These are phyloP conservation scores for Parazoanthus swiftii DNA, from an alignment of 92 coral and sea anemone species.

Conservation along the genomic window DNA sequence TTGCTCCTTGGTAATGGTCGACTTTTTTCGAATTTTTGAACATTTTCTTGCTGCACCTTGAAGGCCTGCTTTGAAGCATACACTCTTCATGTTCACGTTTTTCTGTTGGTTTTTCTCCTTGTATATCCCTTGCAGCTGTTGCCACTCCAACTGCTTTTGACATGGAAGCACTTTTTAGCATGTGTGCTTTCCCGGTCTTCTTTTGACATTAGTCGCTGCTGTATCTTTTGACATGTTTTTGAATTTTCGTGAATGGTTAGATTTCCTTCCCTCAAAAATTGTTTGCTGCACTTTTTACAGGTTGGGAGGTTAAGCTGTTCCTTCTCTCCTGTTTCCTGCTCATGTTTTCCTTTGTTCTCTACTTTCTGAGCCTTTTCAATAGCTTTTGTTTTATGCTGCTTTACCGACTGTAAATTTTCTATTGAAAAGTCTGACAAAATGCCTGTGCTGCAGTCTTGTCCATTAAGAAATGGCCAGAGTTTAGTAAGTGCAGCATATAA, in stretches of 20 bases:
- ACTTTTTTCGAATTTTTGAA: neutral
- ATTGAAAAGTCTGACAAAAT: neutral
- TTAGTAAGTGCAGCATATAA: neutral
- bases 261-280: neutral
- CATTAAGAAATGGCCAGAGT: constrained; percentile 36
- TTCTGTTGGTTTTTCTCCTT: neutral
- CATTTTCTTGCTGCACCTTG: neutral
- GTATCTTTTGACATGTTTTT: neutral
- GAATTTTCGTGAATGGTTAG: neutral
- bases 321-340: too few species aligned
- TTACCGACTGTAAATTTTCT: neutral
- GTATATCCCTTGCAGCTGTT: neutral
- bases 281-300: neutral
- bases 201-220: neutral
- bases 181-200: neutral
- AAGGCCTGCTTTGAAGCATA: neutral
- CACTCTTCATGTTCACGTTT: neutral
- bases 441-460: neutral
- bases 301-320: too few species aligned
- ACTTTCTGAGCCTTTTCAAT: too few species aligned
- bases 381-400: neutral
- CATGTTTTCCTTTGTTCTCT: too few species aligned
- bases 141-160: neutral
- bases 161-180: neutral
- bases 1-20: neutral